A percentile compares a stretch with the other conserved stretches of the same genome.
These are phyloP conservation scores for Augochlorella aurata DNA, from an alignment of 2,888 invertebrate genomes.

Conservation along the genomic window DNA sequence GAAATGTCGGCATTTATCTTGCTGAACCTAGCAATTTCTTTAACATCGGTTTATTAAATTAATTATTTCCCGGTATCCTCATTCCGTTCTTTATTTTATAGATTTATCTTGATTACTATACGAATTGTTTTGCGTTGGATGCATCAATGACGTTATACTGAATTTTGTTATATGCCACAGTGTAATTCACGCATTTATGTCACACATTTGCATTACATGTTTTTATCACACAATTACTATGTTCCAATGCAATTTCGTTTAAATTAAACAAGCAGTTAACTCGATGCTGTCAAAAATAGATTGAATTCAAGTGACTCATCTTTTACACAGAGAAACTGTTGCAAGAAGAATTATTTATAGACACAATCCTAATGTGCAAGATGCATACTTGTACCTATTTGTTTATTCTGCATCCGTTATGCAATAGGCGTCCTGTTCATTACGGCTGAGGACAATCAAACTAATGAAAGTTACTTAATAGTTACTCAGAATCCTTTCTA, in stretches of 20 bases:
- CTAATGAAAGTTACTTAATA: not conserved
- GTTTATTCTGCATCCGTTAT: not conserved
- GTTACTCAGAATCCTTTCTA: not conserved
- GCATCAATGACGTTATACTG: too few relatives aligned
- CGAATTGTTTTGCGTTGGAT: not conserved
- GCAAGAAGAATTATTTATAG: not conserved
- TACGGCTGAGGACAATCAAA: not conserved
- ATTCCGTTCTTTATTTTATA: not conserved
- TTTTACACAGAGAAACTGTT: not conserved
- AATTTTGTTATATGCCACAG: too few relatives aligned
- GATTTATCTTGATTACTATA: not conserved
- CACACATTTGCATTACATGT: too few relatives aligned
- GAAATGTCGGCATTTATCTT: conserved; percentile 6
- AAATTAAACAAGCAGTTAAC: not conserved
- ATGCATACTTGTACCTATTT: not conserved
- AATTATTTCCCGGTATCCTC: not conserved
- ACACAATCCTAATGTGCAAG: not conserved
- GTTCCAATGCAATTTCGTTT: too few relatives aligned
- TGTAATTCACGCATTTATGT: too few relatives aligned
- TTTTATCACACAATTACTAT: too few relatives aligned
- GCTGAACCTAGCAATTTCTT: not conserved
- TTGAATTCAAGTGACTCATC: not conserved
- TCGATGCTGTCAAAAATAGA: too few relatives aligned
- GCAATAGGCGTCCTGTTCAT: not conserved
- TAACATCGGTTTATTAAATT: not conserved